Base-by-base conservation (phyloP, 1,140 invertebrate genomes). In the Cydia pomonella region DNA sequence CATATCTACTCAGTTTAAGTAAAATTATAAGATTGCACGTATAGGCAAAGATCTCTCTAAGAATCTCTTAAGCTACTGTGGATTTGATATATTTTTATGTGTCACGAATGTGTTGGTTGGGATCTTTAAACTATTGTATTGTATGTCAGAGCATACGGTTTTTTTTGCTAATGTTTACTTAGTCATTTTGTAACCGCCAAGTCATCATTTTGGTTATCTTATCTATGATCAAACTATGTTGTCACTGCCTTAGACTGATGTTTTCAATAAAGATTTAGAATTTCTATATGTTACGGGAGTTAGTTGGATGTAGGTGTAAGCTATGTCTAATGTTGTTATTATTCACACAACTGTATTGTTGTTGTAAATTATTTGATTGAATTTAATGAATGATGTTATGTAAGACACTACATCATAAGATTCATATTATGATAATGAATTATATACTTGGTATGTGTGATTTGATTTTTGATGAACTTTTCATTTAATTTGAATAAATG, bases 191-290 rank as follows among this genome's bases (percentile, higher is more conserved):
- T 41, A 69, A 33, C n/a, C 29, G 64, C 33, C 64, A 69, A 69
- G 33, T 38, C 64, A 69, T 69, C 64, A 41, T 75, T 75, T 75
- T 47, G 47, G 80, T 83, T 80, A 47, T 71, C 44, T 38, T 44
- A 44, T 16, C 77, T 77, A 76, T 76, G 83, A 88, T 85, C 85
- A 90, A 85, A 90, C 81, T 90, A 86, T 86, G 80, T 91, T 88
- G 86, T 88, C 90, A 91, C 90, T 92, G 89, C 90, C 89, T 92
- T 87, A 87, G 89, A 92, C 89, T 90, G 90, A 91, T 87, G 83
- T 90, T 90, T 88, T 88, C 82, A 89, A 87, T 88, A 78, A 87
- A 89, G 79, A 85, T 82, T 81, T 86, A 69, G 64, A 69, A 41
- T 86, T 89, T 87, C 82, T 87, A 85, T 89, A 77, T 81, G 83